A percentile compares a stretch with the other conserved stretches of the same genome.
These are phyloP conservation scores for Octopus bimaculoides DNA, from an alignment of 1,140 invertebrate species.

Conservation along the genomic window DNA sequence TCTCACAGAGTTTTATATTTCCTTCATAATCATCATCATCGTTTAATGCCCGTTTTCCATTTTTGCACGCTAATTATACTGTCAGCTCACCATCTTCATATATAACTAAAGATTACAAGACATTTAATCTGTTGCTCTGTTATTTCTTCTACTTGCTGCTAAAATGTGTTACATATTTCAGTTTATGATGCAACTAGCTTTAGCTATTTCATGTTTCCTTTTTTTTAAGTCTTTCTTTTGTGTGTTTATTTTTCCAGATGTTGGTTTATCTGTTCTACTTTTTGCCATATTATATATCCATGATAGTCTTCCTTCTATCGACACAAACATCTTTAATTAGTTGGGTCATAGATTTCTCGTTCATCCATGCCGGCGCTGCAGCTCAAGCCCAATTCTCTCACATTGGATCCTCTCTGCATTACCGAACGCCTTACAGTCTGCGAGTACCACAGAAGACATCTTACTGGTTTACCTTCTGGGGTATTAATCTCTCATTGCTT, in stretches of 20 bases:
- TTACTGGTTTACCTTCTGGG: slow-evolving; percentile 36
- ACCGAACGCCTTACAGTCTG: slow-evolving; percentile 35
- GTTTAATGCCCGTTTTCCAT: no score
- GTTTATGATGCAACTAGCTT: no score
- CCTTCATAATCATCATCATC: neutral
- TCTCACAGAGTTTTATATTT: neutral
- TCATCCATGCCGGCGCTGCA: slow-evolving; percentile 45
- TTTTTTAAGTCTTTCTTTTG: neutral
- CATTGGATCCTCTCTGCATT: slow-evolving; percentile 43
- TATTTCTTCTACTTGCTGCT: no score
- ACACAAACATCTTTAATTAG: slow-evolving; percentile 20
- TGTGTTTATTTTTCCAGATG: slow-evolving; percentile 31
- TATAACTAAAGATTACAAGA: no score
- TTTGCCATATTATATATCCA: slow-evolving; percentile 34
- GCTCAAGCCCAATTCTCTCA: slow-evolving; percentile 44
- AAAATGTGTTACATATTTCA: no score
- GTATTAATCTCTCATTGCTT: slow-evolving; percentile 36
- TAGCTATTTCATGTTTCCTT: no score
- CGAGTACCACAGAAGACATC: slow-evolving; percentile 31
- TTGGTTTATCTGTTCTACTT: slow-evolving; percentile 42
- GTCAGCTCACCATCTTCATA: no score
- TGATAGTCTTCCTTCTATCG: slow-evolving; percentile 34
- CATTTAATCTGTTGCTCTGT: no score
- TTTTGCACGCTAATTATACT: no score
- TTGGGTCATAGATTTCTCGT: slow-evolving; percentile 42